Evolutionary conservation across 1,140 invertebrate genomes (phyloP).

Genomic region (fruit fly (Drosophila melanogaster)): DNA sequence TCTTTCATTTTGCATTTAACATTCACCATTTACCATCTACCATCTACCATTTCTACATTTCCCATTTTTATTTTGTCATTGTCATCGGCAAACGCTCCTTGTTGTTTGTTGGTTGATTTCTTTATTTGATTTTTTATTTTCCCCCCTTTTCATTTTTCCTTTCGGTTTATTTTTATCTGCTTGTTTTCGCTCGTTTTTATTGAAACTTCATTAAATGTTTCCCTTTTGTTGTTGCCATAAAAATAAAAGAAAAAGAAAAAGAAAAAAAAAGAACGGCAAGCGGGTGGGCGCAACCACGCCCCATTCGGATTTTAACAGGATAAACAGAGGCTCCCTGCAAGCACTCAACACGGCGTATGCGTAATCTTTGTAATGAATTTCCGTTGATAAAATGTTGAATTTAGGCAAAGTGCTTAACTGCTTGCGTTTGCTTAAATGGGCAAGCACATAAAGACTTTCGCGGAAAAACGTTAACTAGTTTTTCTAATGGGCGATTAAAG

Average conservation of each 20-base stretch:
- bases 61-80: constrained; percentile 53
- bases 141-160: constrained; percentile 18
- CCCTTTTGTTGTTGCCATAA: constrained; percentile 60
- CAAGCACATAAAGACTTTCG: neutral
- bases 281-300: constrained; percentile 24
- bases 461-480: constrained; percentile 9
- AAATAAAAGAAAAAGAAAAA: constrained; percentile 8
- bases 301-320: constrained; percentile 22
- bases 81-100: constrained; percentile 31
- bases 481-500: constrained; percentile 22
- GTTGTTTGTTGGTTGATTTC: constrained; percentile 54
- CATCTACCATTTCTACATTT: constrained; percentile 12
- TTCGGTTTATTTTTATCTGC: constrained; percentile 26
- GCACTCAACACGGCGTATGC: constrained; percentile 45
- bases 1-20: constrained; percentile 12
- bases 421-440: neutral
- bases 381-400: neutral
- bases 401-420: neutral
- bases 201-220: constrained; percentile 72
- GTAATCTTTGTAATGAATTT: constrained; percentile 27
- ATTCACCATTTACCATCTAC: constrained; percentile 14
- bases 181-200: constrained; percentile 52
- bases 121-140: constrained; percentile 65
- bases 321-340: neutral
- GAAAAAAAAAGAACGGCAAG: neutral